phyloP scores from a whole-genome alignment of 2,888 invertebrate species.

The Orchestes rusci region DNA sequence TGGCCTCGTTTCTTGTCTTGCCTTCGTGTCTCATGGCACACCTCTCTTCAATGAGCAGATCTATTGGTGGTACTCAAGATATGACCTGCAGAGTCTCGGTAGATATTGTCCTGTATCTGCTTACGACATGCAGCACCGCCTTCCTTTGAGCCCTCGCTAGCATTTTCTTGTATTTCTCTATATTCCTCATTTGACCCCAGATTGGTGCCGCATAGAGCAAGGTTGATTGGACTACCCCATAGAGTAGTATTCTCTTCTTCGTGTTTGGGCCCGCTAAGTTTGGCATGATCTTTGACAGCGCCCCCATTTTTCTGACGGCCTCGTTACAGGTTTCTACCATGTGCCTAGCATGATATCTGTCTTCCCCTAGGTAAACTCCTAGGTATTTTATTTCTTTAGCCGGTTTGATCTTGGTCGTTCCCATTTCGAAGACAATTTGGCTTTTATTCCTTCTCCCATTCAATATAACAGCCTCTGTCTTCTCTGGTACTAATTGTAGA shows the following conservation, averaged over 20 bases:
- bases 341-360: background rate
- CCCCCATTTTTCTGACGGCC: background rate
- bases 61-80: background rate
- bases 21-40: background rate
- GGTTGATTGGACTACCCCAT: background rate
- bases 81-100: background rate
- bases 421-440: conserved; percentile 6
- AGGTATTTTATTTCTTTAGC: background rate
- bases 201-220: background rate
- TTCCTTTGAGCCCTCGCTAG: background rate
- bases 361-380: background rate
- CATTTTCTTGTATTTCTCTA: background rate
- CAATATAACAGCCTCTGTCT: conserved; percentile 4
- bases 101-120: background rate
- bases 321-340: background rate
- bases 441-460: background rate
- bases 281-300: background rate
- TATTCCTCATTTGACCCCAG: background rate
- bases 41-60: background rate
- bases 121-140: background rate
- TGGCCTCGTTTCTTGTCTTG: background rate
- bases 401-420: conserved; percentile 5
- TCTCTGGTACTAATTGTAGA: background rate
- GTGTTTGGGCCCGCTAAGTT: background rate
- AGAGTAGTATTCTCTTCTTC: background rate